Base-by-base conservation (phyloP, 2,888 invertebrate species). In the Nomada fucata region DNA sequence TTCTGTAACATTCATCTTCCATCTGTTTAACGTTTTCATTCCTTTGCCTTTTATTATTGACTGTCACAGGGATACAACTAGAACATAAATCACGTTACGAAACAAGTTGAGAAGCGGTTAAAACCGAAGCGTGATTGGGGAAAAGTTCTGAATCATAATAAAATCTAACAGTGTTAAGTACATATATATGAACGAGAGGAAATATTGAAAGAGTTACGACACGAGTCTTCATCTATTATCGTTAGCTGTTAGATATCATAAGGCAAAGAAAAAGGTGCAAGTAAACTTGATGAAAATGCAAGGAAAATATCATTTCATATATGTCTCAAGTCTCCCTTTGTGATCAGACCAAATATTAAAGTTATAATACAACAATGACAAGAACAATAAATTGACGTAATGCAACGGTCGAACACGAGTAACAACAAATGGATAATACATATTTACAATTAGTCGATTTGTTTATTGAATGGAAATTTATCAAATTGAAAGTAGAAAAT, bases 361-460 rank as follows among this genome's bases (percentile, higher is more conserved):
- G n/a, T 64, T 68, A 77, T 82, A 77, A 79, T 76, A 79, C 63
- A 79, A 69, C 64, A 83, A 77, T 80, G 73, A 80, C 75, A 78
- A 76, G 84, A 86, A 86, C 86, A 86, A 85, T 85, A 86, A 85
- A 60, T 55, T 75, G 67, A 84, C 70, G 75, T 81, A 67, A 80
- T 82, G 73, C 82, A 78, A 84, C 70, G 82, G 78, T 79, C 79
- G 73, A 77, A 68, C 76, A 77, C 42, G 69, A 64, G 55, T 68
- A 80, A 70, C 36, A 52, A 57, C 64, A 74, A 52, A 74, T n/a
- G 60, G 53, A 70, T 67, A 68, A 77, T 53, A 65, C 44, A 55
- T 59, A 57, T 63, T 63, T 15, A 29, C 29, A 29, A 29, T 73
- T 77, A 71, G 71, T 53, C 53, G 57, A 71, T 70, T 70, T 71